Percentiles rank a stretch among this genome's conserved stretches.
Conservation (phyloP, 2,888 invertebrate genomes). For the Meiosimyza platycephala region DNA sequence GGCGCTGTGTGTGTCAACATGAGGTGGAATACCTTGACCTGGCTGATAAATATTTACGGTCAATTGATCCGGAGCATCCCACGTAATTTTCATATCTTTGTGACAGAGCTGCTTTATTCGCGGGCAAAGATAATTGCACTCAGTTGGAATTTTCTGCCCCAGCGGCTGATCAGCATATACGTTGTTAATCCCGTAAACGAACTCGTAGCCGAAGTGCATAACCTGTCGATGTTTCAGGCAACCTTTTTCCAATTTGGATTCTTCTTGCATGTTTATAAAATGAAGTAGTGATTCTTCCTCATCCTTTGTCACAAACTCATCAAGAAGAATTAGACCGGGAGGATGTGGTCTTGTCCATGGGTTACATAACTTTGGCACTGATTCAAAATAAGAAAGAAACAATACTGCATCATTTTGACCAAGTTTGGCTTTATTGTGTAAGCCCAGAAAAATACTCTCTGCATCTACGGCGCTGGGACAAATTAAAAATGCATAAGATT, state of each 20-base stretch:
- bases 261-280: slow-evolving; percentile 70
- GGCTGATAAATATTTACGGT: slow-evolving; percentile 87
- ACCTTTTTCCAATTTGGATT: slow-evolving; percentile 35
- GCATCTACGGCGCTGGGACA: slow-evolving; percentile 71
- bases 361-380: slow-evolving; percentile 41
- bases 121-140: slow-evolving; percentile 75
- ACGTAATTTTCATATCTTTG: slow-evolving; percentile 54
- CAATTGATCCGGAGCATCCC: slow-evolving; percentile 78
- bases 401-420: slow-evolving; percentile 73
- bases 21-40: slow-evolving; percentile 94
- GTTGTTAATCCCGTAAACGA: slow-evolving; percentile 87
- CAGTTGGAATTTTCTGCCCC: slow-evolving; percentile 75
- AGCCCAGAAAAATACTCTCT: slow-evolving; percentile 69
- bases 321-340: slow-evolving; percentile 76
- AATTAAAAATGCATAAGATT: slow-evolving; percentile 83
- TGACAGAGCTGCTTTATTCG: slow-evolving; percentile 49
- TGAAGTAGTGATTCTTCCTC: slow-evolving; percentile 76
- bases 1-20: slow-evolving; percentile 95
- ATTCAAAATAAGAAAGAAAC: slow-evolving; percentile 70
- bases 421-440: slow-evolving; percentile 73
- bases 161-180: slow-evolving; percentile 80
- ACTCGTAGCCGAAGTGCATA: slow-evolving; percentile 92
- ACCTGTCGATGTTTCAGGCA: slow-evolving; percentile 85
- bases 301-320: slow-evolving; percentile 77
- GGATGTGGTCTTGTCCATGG: slow-evolving; percentile 69